Conservation (phyloP, 2,113 vertebrate species). For the Caracal caracal region DNA sequence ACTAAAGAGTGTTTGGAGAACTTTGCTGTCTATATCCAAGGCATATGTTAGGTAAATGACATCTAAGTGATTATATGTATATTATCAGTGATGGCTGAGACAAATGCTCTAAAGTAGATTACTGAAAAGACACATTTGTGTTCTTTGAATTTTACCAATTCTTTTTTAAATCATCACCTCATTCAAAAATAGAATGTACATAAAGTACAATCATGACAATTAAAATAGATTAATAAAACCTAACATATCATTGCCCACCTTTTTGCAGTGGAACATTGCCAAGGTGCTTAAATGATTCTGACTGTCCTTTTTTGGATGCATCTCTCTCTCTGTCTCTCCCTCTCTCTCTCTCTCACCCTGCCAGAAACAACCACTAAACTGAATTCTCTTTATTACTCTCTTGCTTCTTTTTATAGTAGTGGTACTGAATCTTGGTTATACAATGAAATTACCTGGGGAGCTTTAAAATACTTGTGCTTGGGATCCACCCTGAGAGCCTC, state of each 20-base stretch:
- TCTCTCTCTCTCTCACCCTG: accelerated
- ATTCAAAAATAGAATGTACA: not conserved
- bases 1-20: not conserved
- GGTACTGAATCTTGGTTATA: not conserved
- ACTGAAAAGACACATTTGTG: not conserved
- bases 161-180: not conserved
- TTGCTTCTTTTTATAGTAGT: not conserved
- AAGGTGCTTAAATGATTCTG: not conserved
- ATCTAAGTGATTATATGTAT: not conserved
- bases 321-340: no score
- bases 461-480: not conserved
- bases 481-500: not conserved
- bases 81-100: not conserved
- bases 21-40: not conserved
- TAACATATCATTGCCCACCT: not conserved
- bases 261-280: not conserved
- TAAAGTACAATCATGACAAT: not conserved
- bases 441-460: not conserved
- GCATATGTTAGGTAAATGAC: not conserved
- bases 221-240: not conserved
- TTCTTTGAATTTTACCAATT: not conserved
- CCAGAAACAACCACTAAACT: not conserved
- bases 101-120: not conserved
- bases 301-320: not conserved
- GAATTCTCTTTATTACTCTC: not conserved